Conservation (phyloP, 2,888 invertebrate species). For the Elgonia sp. region DNA sequence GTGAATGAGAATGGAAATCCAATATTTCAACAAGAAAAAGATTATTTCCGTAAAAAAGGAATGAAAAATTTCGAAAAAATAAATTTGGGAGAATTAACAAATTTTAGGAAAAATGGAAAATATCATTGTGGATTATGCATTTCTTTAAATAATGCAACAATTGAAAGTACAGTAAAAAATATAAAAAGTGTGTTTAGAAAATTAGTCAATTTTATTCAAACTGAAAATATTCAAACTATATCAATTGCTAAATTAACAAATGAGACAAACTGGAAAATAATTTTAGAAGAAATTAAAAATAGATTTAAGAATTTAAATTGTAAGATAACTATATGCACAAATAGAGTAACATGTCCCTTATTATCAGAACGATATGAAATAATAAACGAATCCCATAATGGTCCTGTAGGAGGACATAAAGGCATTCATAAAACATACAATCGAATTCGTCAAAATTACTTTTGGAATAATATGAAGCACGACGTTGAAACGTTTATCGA, state of each 20-base stretch:
- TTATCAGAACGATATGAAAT: neutral
- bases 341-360: neutral
- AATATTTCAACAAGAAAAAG: too few relatives aligned
- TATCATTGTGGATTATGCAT: too few relatives aligned
- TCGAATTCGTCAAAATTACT: neutral
- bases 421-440: neutral
- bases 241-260: neutral
- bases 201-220: too few relatives aligned
- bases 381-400: neutral
- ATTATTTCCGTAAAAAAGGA: too few relatives aligned
- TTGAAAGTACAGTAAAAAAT: too few relatives aligned
- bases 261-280: neutral
- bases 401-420: neutral
- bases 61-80: too few relatives aligned
- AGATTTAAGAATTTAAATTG: neutral
- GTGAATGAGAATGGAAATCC: too few relatives aligned
- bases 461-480: neutral
- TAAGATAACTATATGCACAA: conserved; percentile 3
- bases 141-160: too few relatives aligned
- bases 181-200: too few relatives aligned
- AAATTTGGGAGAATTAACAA: too few relatives aligned
- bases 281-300: neutral
- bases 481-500: neutral
- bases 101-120: too few relatives aligned
- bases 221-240: neutral